Conservation (phyloP, 2,888 invertebrate species). For the Drosophila neoperkinsi region DNA sequence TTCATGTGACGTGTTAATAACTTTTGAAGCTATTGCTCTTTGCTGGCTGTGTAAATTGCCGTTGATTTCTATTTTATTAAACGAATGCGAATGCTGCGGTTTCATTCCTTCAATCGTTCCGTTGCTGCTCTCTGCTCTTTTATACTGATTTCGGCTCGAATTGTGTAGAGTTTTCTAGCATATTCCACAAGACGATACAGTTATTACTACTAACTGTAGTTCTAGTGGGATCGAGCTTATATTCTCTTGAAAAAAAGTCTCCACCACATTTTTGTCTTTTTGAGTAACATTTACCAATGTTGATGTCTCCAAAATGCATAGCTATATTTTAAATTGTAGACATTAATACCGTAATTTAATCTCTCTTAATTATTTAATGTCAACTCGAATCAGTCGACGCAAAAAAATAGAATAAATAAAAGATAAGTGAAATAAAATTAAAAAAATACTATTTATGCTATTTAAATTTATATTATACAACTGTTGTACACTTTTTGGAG, state of each 20-base stretch:
- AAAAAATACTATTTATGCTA: neutral
- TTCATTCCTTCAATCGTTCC: neutral
- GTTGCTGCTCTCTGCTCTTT: neutral
- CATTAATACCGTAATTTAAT: no score
- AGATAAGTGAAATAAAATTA: neutral
- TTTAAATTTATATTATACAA: neutral
- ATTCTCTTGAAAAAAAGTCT: neutral
- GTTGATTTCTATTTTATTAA: constrained; percentile 79
- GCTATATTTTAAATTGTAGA: no score
- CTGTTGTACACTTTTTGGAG: neutral
- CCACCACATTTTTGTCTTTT: neutral
- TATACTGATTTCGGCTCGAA: constrained; percentile 20
- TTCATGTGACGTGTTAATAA: constrained; percentile 71
- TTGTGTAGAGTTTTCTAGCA: constrained; percentile 28
- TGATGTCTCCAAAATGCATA: no score
- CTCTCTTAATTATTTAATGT: no score
- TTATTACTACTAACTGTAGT: neutral
- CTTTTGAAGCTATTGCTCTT: constrained; percentile 55
- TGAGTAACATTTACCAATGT: neutral
- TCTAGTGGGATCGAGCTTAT: neutral
- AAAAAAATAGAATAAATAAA: neutral
- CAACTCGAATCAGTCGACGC: no score
- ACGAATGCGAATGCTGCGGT: constrained; percentile 34
- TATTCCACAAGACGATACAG: neutral
- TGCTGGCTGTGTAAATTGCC: constrained; percentile 66